Evolutionary conservation across 2,888 invertebrate species (phyloP), one percentile per base, ranked within the genome.

Genomic region (Agonum fuliginosum): DNA sequence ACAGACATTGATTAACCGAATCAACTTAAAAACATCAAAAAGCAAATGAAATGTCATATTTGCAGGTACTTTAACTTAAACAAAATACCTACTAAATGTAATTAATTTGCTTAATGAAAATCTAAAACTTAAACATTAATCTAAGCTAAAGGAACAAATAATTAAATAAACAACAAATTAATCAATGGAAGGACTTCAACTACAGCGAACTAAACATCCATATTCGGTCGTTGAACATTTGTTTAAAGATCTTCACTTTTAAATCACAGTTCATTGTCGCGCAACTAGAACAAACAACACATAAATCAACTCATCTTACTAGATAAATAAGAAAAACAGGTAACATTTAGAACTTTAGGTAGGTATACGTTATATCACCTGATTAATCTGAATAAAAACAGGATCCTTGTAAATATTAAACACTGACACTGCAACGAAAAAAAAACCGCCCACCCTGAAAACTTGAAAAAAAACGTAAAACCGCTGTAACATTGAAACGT

Each of bases 71-170:
- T n/a, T n/a, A n/a, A n/a, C n/a, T n/a, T n/a, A 34, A 67, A 65
- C 6, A 20, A 34, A 67, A 37, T 37, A 19, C 34, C 12, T 65
- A 2, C 14, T n/a, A 3, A 24, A n/a, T 22, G 12, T 1, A 24
- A 54, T 54, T 10, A 24, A 54, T 54, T 54, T 20, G 24, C 54
- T 12, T 54, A 54, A 24, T 54, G 22, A 54, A 54, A 27, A 54
- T 22, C 12, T 27, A 20, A 54, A 54, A 54, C n/a, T 22, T 20
- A 24, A 1, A 27, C 8, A 54, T 54, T 54, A n/a, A 54, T 54
- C 12, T 54, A 2, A 54, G 12, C 22, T n/a, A 54, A 17, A 46
- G 46, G 12, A 37, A 46, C 46, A 46, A 19, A 46, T 17, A 46
- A 46, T 17, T 3, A 2, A 46, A 46, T 17, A 3, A 46, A 19